Evolutionary conservation across 2,888 invertebrate genomes (phyloP).

Genomic region (Hemaris fuciformis): DNA sequence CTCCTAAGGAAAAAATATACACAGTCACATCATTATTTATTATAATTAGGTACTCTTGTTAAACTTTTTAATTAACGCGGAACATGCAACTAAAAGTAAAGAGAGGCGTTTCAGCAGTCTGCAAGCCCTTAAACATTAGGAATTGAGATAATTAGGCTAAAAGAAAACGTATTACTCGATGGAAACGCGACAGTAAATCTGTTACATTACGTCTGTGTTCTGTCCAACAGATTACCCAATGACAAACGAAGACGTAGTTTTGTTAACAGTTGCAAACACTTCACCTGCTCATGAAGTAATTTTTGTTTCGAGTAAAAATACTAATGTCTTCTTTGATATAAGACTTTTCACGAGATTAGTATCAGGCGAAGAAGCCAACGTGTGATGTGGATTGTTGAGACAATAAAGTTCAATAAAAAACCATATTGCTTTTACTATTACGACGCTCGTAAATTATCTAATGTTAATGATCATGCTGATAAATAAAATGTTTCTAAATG

Average conservation of each 20-base stretch:
- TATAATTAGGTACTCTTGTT: too few relatives aligned
- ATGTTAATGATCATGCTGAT: constrained; percentile 4
- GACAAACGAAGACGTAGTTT: neutral
- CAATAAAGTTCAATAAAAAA: constrained; percentile 1
- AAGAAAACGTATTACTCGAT: too few relatives aligned
- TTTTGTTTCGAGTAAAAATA: neutral
- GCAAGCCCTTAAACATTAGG: too few relatives aligned
- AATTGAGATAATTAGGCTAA: too few relatives aligned
- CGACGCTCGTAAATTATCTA: neutral
- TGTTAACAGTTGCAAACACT: neutral
- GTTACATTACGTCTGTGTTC: neutral
- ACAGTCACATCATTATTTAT: too few relatives aligned
- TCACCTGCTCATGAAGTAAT: neutral
- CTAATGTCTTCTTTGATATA: constrained; percentile 3
- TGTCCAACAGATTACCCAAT: neutral
- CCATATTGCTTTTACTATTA: neutral
- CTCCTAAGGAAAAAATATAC: too few relatives aligned
- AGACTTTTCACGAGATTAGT: neutral
- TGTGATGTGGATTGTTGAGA: neutral
- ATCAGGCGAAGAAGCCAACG: neutral
- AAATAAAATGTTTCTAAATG: constrained; percentile 5
- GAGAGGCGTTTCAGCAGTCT: too few relatives aligned
- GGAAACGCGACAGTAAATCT: neutral
- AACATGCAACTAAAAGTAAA: too few relatives aligned
- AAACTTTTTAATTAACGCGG: too few relatives aligned